Conservation (phyloP, 2,888 invertebrate species). For the Agrenia bidenticulata region DNA sequence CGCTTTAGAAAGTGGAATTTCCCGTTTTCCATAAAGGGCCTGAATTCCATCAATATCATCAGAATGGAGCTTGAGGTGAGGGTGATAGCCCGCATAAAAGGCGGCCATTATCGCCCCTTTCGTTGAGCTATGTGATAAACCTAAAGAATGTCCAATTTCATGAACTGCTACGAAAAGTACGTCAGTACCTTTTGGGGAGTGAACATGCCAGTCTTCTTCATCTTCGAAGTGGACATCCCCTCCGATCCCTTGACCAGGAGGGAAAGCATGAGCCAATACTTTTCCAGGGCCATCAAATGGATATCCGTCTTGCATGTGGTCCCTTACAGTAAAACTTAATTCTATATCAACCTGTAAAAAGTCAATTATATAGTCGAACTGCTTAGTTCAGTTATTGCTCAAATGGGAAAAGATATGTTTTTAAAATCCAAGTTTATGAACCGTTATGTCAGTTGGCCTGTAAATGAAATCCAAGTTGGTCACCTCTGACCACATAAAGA, state of each 20-base stretch:
- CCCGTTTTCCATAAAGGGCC: constrained; percentile 36
- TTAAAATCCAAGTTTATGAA: constrained; percentile 5
- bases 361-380: constrained; percentile 3
- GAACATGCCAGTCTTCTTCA: constrained; percentile 49
- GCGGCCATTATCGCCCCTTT: constrained; percentile 48
- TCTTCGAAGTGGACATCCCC: constrained; percentile 60
- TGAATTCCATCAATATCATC: constrained; percentile 46
- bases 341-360: constrained; percentile 54
- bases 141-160: constrained; percentile 59
- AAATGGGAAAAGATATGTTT: neutral
- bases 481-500: constrained; percentile 38
- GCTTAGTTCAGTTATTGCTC: neutral
- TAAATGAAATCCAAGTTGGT: constrained; percentile 42
- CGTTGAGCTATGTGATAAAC: constrained; percentile 37
- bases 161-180: constrained; percentile 60
- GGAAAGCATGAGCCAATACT: constrained; percentile 56
- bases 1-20: constrained; percentile 10
- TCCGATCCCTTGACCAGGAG: constrained; percentile 54
- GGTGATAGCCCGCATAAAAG: constrained; percentile 41
- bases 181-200: constrained; percentile 55
- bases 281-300: constrained; percentile 56
- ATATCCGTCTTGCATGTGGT: constrained; percentile 55
- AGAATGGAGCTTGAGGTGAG: constrained; percentile 40
- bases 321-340: constrained; percentile 54
- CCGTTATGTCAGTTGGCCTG: constrained; percentile 24